Conservation (phyloP, 2,797 vertebrate species). For the Mycteria americana region DNA sequence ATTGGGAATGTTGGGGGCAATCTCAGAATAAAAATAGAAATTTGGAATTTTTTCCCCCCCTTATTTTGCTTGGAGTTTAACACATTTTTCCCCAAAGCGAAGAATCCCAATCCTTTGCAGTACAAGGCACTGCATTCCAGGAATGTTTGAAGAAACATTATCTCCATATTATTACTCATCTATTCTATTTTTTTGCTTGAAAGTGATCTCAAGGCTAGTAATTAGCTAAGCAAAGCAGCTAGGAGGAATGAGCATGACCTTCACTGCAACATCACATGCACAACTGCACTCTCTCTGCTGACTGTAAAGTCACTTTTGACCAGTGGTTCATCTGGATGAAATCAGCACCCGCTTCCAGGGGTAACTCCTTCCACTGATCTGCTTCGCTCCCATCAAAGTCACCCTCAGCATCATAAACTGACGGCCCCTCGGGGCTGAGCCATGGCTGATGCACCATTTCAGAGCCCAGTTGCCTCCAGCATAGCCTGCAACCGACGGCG, state of each 20-base stretch:
- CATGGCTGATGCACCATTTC: neutral
- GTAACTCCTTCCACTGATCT: neutral
- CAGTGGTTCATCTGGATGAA: neutral
- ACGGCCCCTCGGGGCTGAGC: neutral
- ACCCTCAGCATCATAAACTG: neutral
- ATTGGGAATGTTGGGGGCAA: neutral
- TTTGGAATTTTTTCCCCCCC: neutral
- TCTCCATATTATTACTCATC: neutral
- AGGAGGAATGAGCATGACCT: neutral
- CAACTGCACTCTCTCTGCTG: neutral
- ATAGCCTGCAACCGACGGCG: neutral
- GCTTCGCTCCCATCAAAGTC: neutral
- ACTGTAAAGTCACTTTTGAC: neutral
- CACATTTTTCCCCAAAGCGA: neutral
- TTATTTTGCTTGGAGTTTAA: neutral
- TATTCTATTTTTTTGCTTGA: neutral
- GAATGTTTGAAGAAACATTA: neutral
- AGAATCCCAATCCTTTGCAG: neutral
- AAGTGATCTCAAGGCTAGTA: neutral
- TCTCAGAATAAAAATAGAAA: neutral
- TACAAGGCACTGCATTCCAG: neutral
- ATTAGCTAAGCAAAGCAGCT: conserved; percentile 46
- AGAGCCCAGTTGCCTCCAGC: neutral
- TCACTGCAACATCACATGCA: neutral
- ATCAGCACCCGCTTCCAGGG: neutral